Base-by-base conservation (phyloP, 2,888 invertebrate species). In the Rhaphigaster nebulosa region DNA sequence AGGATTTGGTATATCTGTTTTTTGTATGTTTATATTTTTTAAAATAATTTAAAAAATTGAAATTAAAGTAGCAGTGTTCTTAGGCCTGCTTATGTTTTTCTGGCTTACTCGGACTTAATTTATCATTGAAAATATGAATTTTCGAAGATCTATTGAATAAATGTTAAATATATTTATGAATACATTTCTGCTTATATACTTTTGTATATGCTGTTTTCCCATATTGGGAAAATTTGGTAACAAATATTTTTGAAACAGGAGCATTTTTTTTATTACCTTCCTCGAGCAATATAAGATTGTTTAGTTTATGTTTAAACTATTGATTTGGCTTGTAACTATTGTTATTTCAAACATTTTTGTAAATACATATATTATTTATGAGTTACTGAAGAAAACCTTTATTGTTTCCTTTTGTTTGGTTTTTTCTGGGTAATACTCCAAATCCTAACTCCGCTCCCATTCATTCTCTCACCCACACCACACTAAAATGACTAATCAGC, bases 301-400 rank as follows among this genome's bases (percentile, higher is more conserved):
- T 89, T 89, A 89, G 45, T 88, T 88, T 88, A 60, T 76, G 65
- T 89, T 70, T 89, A 76, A 65, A 89, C 60, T 45, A 70, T 90
- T 89, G 50, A 88, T 89, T 90, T 90, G 87, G 89, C 90, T 88
- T 91, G 91, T 91, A 90, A 91, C 91, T 91, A 91, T 90, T 91
- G 91, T 91, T 91, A 91, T 88, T 56, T 90, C 90, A 91, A 91
- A 91, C 90, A 41, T 89, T 91, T 91, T 91, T 91, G 91, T 91
- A 91, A 91, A 91, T 91, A 91, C 91, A 91, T 91, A 88, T 91
- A 91, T 91, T 91, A 91, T 91, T 91, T 91, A 91, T 91, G 91
- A 91, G 91, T 91, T 91, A 90, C 84, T 88, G 90, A 91, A 91
- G 90, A 56, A n/a, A 88, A 88, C 54, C 13, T 34, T 88, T 54